Conservation (phyloP, 2,888 invertebrate genomes). For the Andricus curvator region DNA sequence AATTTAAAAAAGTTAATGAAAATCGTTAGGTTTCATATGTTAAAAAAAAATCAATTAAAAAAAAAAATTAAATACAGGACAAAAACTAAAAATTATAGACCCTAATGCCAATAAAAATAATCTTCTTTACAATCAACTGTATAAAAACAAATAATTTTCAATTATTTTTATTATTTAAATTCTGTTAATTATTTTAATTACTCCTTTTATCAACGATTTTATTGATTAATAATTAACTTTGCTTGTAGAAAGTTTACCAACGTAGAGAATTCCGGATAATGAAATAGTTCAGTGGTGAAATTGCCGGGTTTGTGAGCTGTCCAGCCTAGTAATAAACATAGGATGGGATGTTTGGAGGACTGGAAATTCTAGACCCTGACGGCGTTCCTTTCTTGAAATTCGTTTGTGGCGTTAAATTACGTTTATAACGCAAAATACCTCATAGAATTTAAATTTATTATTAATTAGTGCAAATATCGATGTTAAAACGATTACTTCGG, state of each 20-base stretch:
- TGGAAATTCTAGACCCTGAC: slow-evolving; percentile 23
- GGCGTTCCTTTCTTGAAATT: slow-evolving; percentile 19
- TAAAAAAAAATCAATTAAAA: too few relatives aligned
- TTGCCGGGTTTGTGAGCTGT: slow-evolving; percentile 21
- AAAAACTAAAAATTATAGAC: too few relatives aligned
- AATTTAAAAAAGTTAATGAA: too few relatives aligned
- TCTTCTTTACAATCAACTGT: too few relatives aligned
- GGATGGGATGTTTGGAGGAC: slow-evolving; percentile 7
- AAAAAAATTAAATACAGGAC: too few relatives aligned
- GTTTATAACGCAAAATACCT: slow-evolving; percentile 7
- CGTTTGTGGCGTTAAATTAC: slow-evolving; percentile 25
- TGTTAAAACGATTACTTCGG: too few relatives aligned
- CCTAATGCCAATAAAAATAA: too few relatives aligned
- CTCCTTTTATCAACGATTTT: not conserved
- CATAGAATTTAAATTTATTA: too few relatives aligned
- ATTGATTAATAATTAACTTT: not conserved
- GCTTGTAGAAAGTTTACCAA: slow-evolving; percentile 3
- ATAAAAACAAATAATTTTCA: too few relatives aligned
- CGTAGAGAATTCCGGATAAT: slow-evolving; percentile 29
- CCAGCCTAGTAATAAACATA: slow-evolving; percentile 36
- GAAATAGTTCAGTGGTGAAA: slow-evolving; percentile 30
- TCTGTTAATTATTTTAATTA: not conserved
- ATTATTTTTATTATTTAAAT: not conserved
- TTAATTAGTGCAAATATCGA: too few relatives aligned
- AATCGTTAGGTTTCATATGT: too few relatives aligned